A percentile compares a stretch with the other conserved stretches of the same genome.
Evolutionary conservation across 2,113 vertebrate species (phyloP).

Genomic region (Anarrhichthys ocellatus): DNA sequence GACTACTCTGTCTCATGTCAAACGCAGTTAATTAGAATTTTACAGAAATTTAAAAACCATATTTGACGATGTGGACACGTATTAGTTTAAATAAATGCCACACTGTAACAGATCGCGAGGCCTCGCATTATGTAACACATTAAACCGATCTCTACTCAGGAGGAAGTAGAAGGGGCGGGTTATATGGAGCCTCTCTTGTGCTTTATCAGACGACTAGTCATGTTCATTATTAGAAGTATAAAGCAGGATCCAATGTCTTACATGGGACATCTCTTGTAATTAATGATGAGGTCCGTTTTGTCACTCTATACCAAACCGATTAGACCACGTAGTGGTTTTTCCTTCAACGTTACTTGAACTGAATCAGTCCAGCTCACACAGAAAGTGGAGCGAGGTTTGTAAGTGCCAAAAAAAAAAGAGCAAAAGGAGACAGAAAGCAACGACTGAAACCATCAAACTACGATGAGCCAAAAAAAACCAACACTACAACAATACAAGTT

Average conservation of each 20-base stretch:
- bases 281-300: slow-evolving; percentile 9
- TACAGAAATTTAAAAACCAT: slow-evolving; percentile 14
- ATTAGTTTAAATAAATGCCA: slow-evolving; percentile 45
- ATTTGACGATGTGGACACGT: slow-evolving; percentile 4
- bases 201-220: slow-evolving; percentile 42
- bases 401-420: slow-evolving; percentile 1
- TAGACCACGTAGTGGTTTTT: slow-evolving; percentile 8
- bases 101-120: slow-evolving; percentile 48
- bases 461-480: neutral
- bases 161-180: slow-evolving; percentile 76
- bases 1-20: neutral
- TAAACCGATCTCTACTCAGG: slow-evolving; percentile 72
- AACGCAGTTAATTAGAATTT: slow-evolving; percentile 6
- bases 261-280: slow-evolving; percentile 4
- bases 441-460: slow-evolving; percentile 22
- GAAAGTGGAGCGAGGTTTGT: slow-evolving; percentile 38
- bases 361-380: slow-evolving; percentile 41
- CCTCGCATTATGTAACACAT: slow-evolving; percentile 75
- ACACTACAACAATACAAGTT: neutral
- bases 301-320: slow-evolving; percentile 31
- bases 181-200: slow-evolving; percentile 53
- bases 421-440: slow-evolving; percentile 25
- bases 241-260: slow-evolving; percentile 18
- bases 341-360: slow-evolving; percentile 33
- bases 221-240: slow-evolving; percentile 36